Base-by-base conservation (phyloP, 2,113 vertebrate genomes). In the Cyprinodon tularosa region DNA sequence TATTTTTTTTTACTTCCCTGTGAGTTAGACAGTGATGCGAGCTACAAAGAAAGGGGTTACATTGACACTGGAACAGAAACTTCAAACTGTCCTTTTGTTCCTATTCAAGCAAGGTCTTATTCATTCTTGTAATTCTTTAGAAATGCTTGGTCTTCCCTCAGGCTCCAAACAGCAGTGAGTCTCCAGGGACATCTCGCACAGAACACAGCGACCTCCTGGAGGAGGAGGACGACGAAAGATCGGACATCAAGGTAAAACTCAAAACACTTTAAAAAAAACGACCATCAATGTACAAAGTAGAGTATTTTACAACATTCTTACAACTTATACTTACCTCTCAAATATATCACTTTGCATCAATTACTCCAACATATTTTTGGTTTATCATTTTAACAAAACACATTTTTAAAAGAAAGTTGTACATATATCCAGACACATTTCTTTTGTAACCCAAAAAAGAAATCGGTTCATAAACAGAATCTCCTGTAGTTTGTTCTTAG, bases 81-180 rank as follows among this genome's bases (percentile, higher is more conserved):
- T 69, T 85, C 63, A 68, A 14, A 37, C 12, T 36, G 71, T 63
- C 69, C 50, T 76, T 80, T 81, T 77, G 81, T 81, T 84, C 60
- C 76, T 36, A 68, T 71, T 67, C 53, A 66, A 82, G 74, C 57
- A 50, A 83, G 75, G 65, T 85, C 70, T 81, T 76, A 80, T 78
- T 87, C 76, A 72, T 77, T 68, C 44, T 47, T 75, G 80, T 88
- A 83, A 92, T 70, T 82, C 75, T 80, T 88, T 73, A 80, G 53
- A 81, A 80, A 76, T 80, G 64, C 74, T 77, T 61, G 76, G 78
- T 90, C 81, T 90, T 83, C 82, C 86, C 77, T 81, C 92, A 96
- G 96, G 95, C 94, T 84, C 95, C 95, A 0, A 95, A 96, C 90
- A 96, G 94, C 84, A 96, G 95, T 2, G 96, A 96, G 84, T 96